A percentile compares a stretch with the other conserved stretches of the same genome.
Evolutionary conservation across 2,113 vertebrate genomes (phyloP).

Genomic region (Canis aureus): DNA sequence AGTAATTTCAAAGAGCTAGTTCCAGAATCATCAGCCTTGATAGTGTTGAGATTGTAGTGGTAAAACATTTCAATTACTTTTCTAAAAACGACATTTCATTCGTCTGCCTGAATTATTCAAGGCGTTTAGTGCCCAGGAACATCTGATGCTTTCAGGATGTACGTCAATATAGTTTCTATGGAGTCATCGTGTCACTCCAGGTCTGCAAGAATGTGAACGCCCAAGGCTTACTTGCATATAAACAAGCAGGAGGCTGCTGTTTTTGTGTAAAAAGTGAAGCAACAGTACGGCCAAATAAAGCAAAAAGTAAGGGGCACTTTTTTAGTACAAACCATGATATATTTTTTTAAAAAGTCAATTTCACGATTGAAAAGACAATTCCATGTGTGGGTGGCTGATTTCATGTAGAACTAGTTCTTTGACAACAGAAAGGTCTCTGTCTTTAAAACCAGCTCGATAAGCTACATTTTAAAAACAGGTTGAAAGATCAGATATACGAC

Average conservation of each 20-base stretch:
- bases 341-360: not conserved
- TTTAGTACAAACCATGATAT: not conserved
- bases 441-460: constrained; percentile 88
- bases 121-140: constrained; percentile 1
- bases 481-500: constrained; percentile 75
- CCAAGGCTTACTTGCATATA: constrained; percentile 29
- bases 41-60: not conserved
- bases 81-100: constrained; percentile 51
- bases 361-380: not conserved
- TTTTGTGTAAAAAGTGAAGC: constrained; percentile 59
- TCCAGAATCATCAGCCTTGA: constrained; percentile 71
- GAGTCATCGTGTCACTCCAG: constrained; percentile 60
- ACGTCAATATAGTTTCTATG: constrained; percentile 64
- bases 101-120: constrained; percentile 66
- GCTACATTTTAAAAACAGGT: constrained; percentile 89
- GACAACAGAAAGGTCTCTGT: constrained; percentile 79
- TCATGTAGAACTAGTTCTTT: constrained; percentile 86
- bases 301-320: not conserved
- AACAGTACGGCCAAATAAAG: not conserved
- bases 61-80: constrained; percentile 56
- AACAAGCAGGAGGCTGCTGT: constrained; percentile 25
- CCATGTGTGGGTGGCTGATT: constrained; percentile 34
- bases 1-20: constrained; percentile 86
- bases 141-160: constrained; percentile 65
- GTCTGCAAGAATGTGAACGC: constrained; percentile 45